Evolutionary conservation across 2,888 invertebrate genomes (phyloP).

Genomic region (Parascotia fuliginaria): DNA sequence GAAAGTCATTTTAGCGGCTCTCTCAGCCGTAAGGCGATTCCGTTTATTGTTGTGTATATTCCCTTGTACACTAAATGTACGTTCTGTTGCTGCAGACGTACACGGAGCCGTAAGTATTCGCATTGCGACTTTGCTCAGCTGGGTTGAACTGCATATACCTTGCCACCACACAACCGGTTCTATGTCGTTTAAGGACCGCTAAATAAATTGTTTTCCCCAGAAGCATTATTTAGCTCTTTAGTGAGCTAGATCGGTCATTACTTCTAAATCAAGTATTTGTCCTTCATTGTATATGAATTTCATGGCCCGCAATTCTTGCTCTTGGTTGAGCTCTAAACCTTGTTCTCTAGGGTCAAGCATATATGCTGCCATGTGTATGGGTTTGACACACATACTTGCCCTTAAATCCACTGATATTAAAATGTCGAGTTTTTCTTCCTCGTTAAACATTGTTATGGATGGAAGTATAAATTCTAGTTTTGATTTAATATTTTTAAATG

Average conservation of each 20-base stretch:
- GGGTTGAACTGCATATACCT: too few species aligned
- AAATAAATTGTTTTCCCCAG: neutral
- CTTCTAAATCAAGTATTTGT: neutral
- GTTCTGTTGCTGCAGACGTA: neutral
- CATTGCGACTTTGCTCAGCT: too few species aligned
- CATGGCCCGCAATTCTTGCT: neutral
- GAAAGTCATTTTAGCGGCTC: neutral
- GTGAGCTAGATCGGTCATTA: neutral
- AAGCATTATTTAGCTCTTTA: neutral
- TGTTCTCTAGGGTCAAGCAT: neutral
- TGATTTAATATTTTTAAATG: too few species aligned
- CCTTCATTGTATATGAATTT: neutral
- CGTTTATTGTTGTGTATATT: neutral
- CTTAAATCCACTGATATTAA: neutral
- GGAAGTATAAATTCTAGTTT: neutral
- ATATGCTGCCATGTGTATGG: neutral
- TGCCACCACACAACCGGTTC: too few species aligned
- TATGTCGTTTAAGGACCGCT: too few species aligned
- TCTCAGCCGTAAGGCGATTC: neutral
- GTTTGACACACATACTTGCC: neutral
- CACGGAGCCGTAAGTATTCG: neutral
- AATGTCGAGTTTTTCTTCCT: neutral
- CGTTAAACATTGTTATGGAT: neutral
- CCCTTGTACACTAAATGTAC: neutral
- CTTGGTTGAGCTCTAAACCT: neutral